Base-by-base conservation (phyloP, 2,888 invertebrate genomes). In the Hemithea aestivaria region DNA sequence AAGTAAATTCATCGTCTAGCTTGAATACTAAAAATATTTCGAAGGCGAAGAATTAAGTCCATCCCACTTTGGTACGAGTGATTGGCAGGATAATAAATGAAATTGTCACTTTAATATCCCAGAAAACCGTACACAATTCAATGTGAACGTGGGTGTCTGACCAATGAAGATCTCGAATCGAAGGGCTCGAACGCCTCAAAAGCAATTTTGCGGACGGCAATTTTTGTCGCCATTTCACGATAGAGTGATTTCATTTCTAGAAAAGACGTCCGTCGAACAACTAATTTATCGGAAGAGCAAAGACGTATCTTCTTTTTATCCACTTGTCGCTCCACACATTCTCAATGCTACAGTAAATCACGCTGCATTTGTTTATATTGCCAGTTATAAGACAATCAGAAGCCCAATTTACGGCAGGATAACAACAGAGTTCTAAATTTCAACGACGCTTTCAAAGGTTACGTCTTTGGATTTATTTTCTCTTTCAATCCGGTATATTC, bases 161-260 rank as follows among this genome's bases (percentile, higher is more conserved):
- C 58, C 62, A 60, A 57, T 58, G 58, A 62, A 58, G 61, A 66
- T 59, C 52, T 51, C 45, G 53, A 57, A 60, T 57, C 49, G 54
- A 54, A 62, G 52, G 58, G 59, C 59, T 61, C 56, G 43, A 72
- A 56, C 59, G 58, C 58, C 59, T 58, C 56, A 48, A 50, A 72
- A 61, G 64, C 73, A 69, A 78, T 76, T 78, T 73, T 53, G 65
- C 57, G 63, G 65, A 58, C 57, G 64, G 60, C 71, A 73, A 74
- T 73, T 76, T 74, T 73, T 69, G 73, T 66, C 71, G 62, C 66
- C 62, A 73, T 78, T 76, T 72, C 66, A 69, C 67, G 73, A 65
- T 57, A 62, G 66, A 76, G 63, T 73, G 71, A 73, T 74, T 76
- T 73, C 63, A 63, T 72, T 64, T 56, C 51, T 55, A 56, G 56